Evolutionary conservation across 2,888 invertebrate species (phyloP), one percentile per base, ranked within the genome.

Genomic region (Thymelicus sylvestris): DNA sequence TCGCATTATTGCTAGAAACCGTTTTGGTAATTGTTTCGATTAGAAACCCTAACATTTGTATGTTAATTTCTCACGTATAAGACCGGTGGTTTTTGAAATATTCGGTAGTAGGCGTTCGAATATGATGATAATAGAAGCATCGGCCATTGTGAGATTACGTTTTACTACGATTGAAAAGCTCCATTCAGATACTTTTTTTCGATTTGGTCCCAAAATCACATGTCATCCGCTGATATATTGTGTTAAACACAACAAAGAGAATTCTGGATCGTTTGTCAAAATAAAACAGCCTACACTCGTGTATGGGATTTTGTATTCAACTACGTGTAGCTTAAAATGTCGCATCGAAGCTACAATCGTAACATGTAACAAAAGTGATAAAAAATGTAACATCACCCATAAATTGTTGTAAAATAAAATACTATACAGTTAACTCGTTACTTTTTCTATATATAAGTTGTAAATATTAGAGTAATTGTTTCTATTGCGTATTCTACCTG

Each of bases 211-310:
- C 80, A 83, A 84, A 86, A 86, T 85, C 82, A 82, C 81, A 81
- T 87, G 87, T 88, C 88, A 85, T 74, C 80, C 83, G 79, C 83
- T 91, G 91, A 92, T 92, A 86, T 91, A 92, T 90, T 78, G 87
- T 82, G 83, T 83, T 82, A 84, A 84, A 86, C 80, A 85, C 84
- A 88, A 92, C 90, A 92, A 91, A 90, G 86, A 82, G 83, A 84
- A 82, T 86, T 80, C 83, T 86, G 83, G 85, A 86, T 81, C 85
- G 88, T 87, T 86, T 89, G 91, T 90, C 91, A 90, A 90, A 92
- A 92, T 91, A 93, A 87, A 91, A 90, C 86, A 86, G 86, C 89
- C 90, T 87, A 91, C 89, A 85, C 88, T 86, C 64, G 61, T 70
- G 62, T 39, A 82, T 84, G 87, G 83, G 83, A 82, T 84, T 84